phyloP scores from a whole-genome alignment of 2,113 vertebrate species.

The Periophthalmodon schlosseri region DNA sequence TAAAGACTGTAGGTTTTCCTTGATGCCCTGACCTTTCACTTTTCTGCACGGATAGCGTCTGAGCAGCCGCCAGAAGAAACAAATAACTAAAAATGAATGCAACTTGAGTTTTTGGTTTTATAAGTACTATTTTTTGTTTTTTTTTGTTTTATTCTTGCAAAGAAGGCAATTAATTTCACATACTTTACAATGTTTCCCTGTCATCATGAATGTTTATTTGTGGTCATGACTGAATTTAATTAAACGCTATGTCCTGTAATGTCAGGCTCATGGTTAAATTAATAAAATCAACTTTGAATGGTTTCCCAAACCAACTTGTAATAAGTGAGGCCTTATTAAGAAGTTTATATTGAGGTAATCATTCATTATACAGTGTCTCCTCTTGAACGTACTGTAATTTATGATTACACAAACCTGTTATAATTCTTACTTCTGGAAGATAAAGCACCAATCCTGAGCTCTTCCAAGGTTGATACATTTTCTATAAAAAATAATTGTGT shows the following conservation, averaged over 20 bases:
- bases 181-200: too few species aligned
- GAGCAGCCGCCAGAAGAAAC: neutral
- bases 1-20: neutral
- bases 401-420: too few species aligned
- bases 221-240: too few species aligned
- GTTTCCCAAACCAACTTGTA: neutral
- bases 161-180: too few species aligned
- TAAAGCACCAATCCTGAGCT: neutral
- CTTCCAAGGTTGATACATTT: neutral
- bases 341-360: too few species aligned
- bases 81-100: neutral
- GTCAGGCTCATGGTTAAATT: too few species aligned
- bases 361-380: too few species aligned
- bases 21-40: neutral
- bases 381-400: too few species aligned
- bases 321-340: too few species aligned
- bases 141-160: too few species aligned
- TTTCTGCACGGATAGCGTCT: neutral
- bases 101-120: neutral
- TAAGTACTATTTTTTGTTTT: neutral
- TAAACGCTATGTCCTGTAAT: neutral
- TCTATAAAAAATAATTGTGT: neutral
- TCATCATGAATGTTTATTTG: neutral
- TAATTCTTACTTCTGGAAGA: neutral
- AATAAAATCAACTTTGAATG: too few species aligned